These are phyloP conservation scores for Phocoena phocoena DNA, from an alignment of 2,113 vertebrate genomes.

Conservation along the genomic window DNA sequence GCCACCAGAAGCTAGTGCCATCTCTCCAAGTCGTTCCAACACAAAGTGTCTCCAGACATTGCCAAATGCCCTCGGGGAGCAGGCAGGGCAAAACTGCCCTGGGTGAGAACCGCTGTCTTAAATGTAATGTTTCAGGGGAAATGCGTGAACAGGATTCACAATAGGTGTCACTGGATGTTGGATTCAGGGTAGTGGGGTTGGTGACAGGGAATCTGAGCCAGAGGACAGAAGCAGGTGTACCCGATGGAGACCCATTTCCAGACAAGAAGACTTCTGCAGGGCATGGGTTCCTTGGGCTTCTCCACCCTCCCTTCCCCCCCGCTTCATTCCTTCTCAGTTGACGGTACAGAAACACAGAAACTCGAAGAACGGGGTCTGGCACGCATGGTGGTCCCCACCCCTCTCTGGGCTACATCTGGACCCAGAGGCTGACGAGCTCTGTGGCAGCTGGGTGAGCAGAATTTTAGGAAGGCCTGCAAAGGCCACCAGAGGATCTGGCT, in stretches of 20 bases:
- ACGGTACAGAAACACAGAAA: not conserved
- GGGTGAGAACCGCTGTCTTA: not conserved
- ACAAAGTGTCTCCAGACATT: not conserved
- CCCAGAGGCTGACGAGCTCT: not conserved
- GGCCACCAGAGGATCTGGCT: not conserved
- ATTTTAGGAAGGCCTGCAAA: not conserved
- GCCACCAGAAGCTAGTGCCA: not conserved
- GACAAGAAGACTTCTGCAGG: not conserved
- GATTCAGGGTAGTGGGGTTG: not conserved
- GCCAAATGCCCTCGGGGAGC: not conserved
- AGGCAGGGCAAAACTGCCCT: not conserved
- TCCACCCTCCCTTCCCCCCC: not conserved
- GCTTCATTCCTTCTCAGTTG: fast-evolving
- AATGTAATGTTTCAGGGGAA: not conserved
- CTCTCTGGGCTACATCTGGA: not conserved
- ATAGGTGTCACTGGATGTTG: not conserved
- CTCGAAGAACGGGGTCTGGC: not conserved
- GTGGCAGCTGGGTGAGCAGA: not conserved
- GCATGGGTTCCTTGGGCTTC: not conserved
- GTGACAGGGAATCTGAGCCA: not conserved
- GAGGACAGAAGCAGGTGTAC: not conserved
- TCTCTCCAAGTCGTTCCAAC: not conserved
- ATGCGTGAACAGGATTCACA: not conserved
- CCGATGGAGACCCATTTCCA: not conserved
- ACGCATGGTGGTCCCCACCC: not conserved